These are phyloP conservation scores for Heteractis magnifica DNA, from an alignment of 92 coral and sea anemone genomes.

Conservation along the genomic window DNA sequence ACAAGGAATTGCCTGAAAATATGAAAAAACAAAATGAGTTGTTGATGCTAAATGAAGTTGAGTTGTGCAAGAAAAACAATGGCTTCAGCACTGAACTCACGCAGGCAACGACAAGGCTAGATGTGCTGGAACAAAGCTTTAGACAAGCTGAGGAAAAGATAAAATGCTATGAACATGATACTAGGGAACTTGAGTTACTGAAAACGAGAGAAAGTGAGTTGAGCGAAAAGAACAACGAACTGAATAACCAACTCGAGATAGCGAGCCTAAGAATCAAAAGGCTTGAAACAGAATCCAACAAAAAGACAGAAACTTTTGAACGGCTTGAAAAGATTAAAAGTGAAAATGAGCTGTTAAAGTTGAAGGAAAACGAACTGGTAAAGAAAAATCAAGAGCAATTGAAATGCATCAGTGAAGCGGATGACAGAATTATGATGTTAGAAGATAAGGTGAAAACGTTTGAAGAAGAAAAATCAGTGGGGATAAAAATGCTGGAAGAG, in stretches of 20 bases:
- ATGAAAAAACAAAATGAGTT: too few relatives aligned
- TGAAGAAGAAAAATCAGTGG: not conserved
- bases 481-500: not conserved
- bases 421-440: not conserved
- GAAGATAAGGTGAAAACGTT: not conserved
- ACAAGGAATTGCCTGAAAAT: not conserved
- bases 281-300: slow-evolving; percentile 11
- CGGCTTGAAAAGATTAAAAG: not conserved
- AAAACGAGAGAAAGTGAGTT: not conserved
- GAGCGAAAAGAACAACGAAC: slow-evolving; percentile 7
- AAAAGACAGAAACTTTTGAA: slow-evolving; percentile 17
- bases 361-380: slow-evolving; percentile 7
- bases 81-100: too few relatives aligned
- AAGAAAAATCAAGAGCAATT: slow-evolving; percentile 2
- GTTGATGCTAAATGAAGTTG: too few relatives aligned
- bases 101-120: too few relatives aligned
- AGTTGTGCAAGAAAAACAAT: too few relatives aligned
- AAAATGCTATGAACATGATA: not conserved
- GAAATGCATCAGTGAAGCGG: not conserved
- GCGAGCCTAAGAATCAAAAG: slow-evolving; percentile 5
- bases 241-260: not conserved
- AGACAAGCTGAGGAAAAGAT: not conserved
- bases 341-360: slow-evolving; percentile 8
- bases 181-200: slow-evolving; percentile 1
- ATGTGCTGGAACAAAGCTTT: too few relatives aligned